Evolutionary conservation across 2,113 vertebrate genomes (phyloP), one percentile per base, ranked within the genome.

Genomic region (Pterocles orientalis): DNA sequence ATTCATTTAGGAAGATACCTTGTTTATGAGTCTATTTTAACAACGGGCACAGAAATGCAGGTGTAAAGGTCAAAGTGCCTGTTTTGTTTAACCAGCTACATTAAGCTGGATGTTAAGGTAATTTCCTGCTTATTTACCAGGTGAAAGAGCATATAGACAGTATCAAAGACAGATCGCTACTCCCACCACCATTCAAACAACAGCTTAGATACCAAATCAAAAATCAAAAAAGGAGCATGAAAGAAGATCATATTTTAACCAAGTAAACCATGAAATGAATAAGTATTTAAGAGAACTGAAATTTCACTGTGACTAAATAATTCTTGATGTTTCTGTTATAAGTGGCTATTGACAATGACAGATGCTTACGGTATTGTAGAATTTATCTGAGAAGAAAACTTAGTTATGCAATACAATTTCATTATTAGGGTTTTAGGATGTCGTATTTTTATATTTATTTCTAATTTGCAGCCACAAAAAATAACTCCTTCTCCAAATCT

Each of bases 151-250:
- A 48, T 20, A 43, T 5, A 72, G 53, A 43, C n/a, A 50, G 12
- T 41, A 54, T 81, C 61, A 89, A 60, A 84, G 69, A 31, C 31
- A 76, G n/a, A 53, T 51, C 41, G 7, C n/a, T 60, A 28, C 57
- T 94, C 61, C 69, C 45, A 92, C 58, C 33, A 60, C 50, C 51
- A 91, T 85, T 88, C 84, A 71, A 96, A 75, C 31, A 95, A 53
- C 58, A 81, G 15, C 50, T 89, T 33, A 21, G 78, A 70, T 51
- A 88, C 33, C 18, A 11, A 93, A 77, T 66, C 15, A 79, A 90
- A 82, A 33, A 80, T 48, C 65, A 85, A 76, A 72, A 41, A 34
- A 45, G 61, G 10, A 82, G 57, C 64, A 73, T 72, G 83, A 83
- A 36, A 41, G 61, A 92, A 77, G 77, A 64, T 9, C 31, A 41